Conservation (phyloP, 1,140 invertebrate species). For the Orchesella cincta region DNA sequence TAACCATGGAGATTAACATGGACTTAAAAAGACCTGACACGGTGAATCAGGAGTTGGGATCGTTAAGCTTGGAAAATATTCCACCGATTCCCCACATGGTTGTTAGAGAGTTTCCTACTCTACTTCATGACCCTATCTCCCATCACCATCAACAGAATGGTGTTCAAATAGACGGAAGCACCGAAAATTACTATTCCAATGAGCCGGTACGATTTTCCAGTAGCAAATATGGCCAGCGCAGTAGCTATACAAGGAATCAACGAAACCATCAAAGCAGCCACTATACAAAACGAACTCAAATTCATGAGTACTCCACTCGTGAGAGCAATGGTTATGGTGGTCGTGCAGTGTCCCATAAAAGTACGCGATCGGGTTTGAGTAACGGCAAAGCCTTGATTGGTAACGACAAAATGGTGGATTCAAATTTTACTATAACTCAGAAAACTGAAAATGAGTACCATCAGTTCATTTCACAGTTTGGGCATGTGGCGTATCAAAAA, state of each 20-base stretch:
- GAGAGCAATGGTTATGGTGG: neutral
- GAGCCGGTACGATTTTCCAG: neutral
- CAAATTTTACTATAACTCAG: neutral
- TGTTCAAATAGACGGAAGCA: neutral
- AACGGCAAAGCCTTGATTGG: neutral
- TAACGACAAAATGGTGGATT: neutral
- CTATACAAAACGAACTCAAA: neutral
- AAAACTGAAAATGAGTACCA: slow-evolving; percentile 32
- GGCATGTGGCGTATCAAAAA: slow-evolving; percentile 37
- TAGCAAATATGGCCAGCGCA: neutral
- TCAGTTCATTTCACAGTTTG: slow-evolving; percentile 45
- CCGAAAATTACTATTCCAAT: neutral
- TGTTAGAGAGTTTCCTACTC: neutral
- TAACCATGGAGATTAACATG: neutral
- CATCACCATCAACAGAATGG: neutral
- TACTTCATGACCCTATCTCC: neutral
- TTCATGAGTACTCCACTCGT: neutral
- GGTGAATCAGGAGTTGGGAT: neutral
- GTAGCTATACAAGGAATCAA: too few relatives aligned
- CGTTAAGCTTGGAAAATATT: neutral
- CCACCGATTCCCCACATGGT: slow-evolving; percentile 2
- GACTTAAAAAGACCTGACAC: slow-evolving; percentile 3
- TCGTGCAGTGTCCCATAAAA: neutral
- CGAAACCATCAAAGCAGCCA: neutral
- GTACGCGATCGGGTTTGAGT: neutral